phyloP scores from a whole-genome alignment of 1,140 invertebrate genomes.

The Nephila pilipes region DNA sequence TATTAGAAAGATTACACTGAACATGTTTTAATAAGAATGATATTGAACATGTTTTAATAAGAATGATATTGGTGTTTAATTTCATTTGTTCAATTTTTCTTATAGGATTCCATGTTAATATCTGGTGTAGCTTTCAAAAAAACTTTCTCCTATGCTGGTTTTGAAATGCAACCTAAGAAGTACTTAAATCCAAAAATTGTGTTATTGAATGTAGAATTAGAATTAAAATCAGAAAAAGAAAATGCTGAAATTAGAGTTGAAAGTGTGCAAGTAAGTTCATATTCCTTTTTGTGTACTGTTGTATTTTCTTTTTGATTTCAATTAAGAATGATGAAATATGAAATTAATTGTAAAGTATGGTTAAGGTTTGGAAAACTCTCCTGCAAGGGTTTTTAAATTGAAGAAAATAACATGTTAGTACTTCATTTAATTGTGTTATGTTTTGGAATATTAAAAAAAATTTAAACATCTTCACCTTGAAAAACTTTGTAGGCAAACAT shows the following conservation, averaged over 20 bases:
- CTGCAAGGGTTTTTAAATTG: too few relatives aligned
- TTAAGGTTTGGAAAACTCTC: too few relatives aligned
- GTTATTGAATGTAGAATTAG: constrained; percentile 97
- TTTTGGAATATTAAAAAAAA: too few relatives aligned
- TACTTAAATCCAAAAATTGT: constrained; percentile 97
- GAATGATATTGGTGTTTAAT: too few relatives aligned
- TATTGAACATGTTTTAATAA: not conserved
- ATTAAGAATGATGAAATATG: too few relatives aligned
- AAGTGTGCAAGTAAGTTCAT: constrained; percentile 87
- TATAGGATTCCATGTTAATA: constrained; percentile 92
- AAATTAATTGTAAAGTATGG: too few relatives aligned
- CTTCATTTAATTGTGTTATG: too few relatives aligned
- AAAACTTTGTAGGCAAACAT: too few relatives aligned
- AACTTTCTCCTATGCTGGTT: constrained; percentile 99
- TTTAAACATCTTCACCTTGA: too few relatives aligned
- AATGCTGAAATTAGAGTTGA: constrained; percentile 98
- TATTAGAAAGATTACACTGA: not conserved
- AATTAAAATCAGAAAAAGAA: constrained; percentile 98
- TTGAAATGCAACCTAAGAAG: constrained; percentile 99
- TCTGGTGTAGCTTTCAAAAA: constrained; percentile 99
- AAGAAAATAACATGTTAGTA: too few relatives aligned
- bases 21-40: not conserved
- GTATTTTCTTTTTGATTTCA: too few relatives aligned
- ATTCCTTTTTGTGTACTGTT: not conserved
- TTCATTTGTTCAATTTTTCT: constrained; percentile 54